phyloP scores from a whole-genome alignment of 2,113 vertebrate genomes.

The Camelus bactrianus region DNA sequence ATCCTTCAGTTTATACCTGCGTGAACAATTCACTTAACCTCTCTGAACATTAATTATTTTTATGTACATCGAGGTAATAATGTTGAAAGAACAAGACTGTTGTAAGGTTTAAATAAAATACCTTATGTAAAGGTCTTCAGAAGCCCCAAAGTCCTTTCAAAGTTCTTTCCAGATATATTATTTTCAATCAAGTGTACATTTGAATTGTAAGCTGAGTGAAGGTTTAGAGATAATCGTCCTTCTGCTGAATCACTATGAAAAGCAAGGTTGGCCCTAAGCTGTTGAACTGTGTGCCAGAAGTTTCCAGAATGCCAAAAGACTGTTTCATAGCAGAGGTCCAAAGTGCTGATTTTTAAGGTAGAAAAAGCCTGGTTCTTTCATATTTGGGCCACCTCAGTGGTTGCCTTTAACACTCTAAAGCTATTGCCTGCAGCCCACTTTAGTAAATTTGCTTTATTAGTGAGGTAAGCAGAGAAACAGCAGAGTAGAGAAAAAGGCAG shows the following conservation, averaged over 20 bases:
- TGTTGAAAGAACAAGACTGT: not conserved
- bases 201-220: conserved; percentile 8
- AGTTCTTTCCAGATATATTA: conserved; percentile 20
- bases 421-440: not conserved
- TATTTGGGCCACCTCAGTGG: not conserved
- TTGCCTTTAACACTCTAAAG: not conserved
- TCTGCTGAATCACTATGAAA: conserved; percentile 11
- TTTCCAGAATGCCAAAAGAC: not conserved
- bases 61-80: not conserved
- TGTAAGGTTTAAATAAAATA: not conserved
- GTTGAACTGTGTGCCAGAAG: not conserved
- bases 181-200: conserved; percentile 15
- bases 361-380: not conserved
- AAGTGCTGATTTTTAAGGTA: not conserved
- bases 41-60: not conserved
- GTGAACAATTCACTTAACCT: not conserved
- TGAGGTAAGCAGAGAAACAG: not conserved
- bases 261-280: not conserved
- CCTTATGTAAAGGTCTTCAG: not conserved
- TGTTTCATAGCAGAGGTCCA: not conserved
- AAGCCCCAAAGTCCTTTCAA: not conserved
- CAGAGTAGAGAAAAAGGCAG: not conserved
- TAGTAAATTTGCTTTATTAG: conserved; percentile 19
- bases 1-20: not conserved
- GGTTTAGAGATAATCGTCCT: not conserved